Conservation (phyloP, 2,888 invertebrate species). For the Polylopha cassiicola region DNA sequence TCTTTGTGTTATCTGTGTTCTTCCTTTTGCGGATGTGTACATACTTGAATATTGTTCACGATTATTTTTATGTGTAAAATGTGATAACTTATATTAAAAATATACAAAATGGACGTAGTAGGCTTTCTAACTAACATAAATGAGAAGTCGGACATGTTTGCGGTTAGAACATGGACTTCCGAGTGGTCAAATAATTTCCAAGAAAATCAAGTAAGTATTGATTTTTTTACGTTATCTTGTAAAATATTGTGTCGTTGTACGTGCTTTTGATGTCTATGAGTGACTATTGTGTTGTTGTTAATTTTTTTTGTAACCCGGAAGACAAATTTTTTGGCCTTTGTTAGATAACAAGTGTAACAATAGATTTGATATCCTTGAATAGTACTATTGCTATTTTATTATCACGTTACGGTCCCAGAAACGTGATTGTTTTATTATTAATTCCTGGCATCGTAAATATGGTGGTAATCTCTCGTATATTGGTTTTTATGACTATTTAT, state of each 20-base stretch:
- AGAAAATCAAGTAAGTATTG: constrained; percentile 67
- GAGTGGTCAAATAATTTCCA: constrained; percentile 70
- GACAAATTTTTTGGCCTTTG: constrained; percentile 4
- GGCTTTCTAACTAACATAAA: constrained; percentile 65
- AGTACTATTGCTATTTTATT: too few relatives aligned
- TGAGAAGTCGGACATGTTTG: constrained; percentile 69
- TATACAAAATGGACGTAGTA: constrained; percentile 64
- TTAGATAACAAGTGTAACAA: constrained; percentile 17
- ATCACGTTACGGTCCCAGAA: too few relatives aligned
- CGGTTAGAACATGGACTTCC: constrained; percentile 69
- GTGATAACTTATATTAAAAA: constrained; percentile 29
- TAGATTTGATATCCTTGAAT: constrained; percentile 21
- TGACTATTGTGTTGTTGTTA: neutral
- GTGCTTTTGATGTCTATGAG: neutral
- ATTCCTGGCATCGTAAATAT: too few relatives aligned
- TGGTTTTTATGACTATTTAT: too few relatives aligned
- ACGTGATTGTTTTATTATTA: too few relatives aligned
- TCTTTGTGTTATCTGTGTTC: constrained; percentile 14
- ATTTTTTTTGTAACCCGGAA: constrained; percentile 5
- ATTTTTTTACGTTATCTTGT: constrained; percentile 29
- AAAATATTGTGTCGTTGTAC: neutral
- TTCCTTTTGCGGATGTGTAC: constrained; percentile 17
- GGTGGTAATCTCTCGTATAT: too few relatives aligned
- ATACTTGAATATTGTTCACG: constrained; percentile 15
- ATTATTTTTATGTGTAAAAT: constrained; percentile 11